Percentiles rank a stretch among this genome's conserved stretches.
Evolutionary conservation across 2,888 invertebrate genomes (phyloP).

Genomic region (Yponomeuta malinellus): DNA sequence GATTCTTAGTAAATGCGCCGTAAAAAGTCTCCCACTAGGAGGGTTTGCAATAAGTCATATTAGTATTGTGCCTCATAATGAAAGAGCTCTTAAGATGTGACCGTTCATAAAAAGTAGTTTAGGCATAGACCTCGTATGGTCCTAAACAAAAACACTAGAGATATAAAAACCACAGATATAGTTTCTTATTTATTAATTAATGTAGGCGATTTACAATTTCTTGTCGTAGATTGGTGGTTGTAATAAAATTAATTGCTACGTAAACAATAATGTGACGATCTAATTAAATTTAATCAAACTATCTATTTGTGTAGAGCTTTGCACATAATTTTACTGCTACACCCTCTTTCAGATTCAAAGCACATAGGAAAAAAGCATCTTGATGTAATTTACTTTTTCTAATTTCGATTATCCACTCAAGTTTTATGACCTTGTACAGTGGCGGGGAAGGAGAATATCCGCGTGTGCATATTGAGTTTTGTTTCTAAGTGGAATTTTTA

Average conservation of each 20-base stretch:
- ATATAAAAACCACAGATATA: too few relatives aligned
- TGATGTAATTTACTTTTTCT: constrained; percentile 10
- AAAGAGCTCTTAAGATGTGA: not conserved
- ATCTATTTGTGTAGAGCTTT: too few relatives aligned
- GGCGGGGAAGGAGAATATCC: constrained; percentile 31
- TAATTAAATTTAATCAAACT: too few relatives aligned
- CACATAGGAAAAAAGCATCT: not conserved
- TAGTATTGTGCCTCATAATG: not conserved
- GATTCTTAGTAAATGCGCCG: constrained; percentile 32
- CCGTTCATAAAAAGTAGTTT: not conserved
- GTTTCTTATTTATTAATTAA: too few relatives aligned
- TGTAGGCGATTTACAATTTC: too few relatives aligned
- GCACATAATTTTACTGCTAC: too few relatives aligned
- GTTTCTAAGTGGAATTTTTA: constrained; percentile 63
- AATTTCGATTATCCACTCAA: constrained; percentile 16
- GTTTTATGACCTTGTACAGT: constrained; percentile 22
- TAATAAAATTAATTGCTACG: too few relatives aligned
- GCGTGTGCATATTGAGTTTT: constrained; percentile 55
- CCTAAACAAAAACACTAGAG: too few relatives aligned
- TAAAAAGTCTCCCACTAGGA: constrained; percentile 51
- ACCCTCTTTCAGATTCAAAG: not conserved
- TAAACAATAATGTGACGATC: too few relatives aligned
- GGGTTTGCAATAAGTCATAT: constrained; percentile 17
- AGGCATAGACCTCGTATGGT: not conserved
- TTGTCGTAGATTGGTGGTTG: too few relatives aligned